These are phyloP conservation scores for Cheirogaleus major DNA, from an alignment of 2,797 vertebrate species.

Conservation along the genomic window DNA sequence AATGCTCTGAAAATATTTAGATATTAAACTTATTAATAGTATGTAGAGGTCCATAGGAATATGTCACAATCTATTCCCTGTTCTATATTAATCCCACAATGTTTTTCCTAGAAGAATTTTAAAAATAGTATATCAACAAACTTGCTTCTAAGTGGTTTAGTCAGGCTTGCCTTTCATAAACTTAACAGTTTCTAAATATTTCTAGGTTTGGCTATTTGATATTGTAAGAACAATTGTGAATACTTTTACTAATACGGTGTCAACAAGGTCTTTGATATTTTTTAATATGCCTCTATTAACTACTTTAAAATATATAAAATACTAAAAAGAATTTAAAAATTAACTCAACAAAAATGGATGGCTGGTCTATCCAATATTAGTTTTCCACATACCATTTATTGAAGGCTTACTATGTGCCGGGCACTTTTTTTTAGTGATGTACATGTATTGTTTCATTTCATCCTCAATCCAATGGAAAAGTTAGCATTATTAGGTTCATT, in stretches of 20 bases:
- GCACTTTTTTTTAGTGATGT: background rate
- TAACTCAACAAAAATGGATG: constrained; percentile 2
- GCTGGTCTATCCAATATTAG: background rate
- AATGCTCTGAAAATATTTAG: constrained; percentile 24
- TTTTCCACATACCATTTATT: background rate
- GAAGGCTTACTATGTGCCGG: background rate
- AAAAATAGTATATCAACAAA: background rate
- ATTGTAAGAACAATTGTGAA: constrained; percentile 22
- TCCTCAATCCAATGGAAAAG: background rate
- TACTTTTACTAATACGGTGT: constrained; percentile 1
- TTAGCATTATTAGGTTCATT: background rate
- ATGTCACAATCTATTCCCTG: background rate
- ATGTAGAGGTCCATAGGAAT: background rate
- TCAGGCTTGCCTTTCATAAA: constrained; percentile 35
- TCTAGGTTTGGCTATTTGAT: constrained; percentile 26
- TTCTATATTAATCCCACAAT: constrained; percentile 13
- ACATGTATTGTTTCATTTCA: background rate
- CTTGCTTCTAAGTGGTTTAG: constrained; percentile 32
- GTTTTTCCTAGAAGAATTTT: background rate
- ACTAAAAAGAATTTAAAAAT: constrained; percentile 33
- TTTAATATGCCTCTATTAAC: background rate
- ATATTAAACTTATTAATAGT: background rate
- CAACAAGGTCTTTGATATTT: constrained; percentile 34
- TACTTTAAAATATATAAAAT: background rate
- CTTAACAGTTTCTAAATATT: constrained; percentile 53